phyloP scores from a whole-genome alignment of 1,140 invertebrate genomes.

The Chrysopa pallens region DNA sequence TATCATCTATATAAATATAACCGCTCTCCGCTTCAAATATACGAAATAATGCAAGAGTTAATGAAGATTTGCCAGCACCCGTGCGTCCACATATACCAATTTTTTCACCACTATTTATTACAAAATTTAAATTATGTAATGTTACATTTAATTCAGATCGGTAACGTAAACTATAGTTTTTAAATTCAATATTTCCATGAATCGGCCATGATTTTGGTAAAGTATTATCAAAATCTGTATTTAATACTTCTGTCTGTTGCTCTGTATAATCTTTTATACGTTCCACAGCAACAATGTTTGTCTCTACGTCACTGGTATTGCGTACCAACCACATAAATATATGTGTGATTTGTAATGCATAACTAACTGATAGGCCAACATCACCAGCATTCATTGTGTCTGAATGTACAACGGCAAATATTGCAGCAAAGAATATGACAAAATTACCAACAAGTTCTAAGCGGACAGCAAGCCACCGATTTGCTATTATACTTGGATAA shows the following conservation, averaged over 20 bases:
- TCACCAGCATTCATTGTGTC: slow-evolving; percentile 32
- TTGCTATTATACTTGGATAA: slow-evolving; percentile 1
- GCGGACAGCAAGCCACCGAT: slow-evolving; percentile 32
- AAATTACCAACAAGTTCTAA: slow-evolving; percentile 33
- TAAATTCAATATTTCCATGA: slow-evolving; percentile 45
- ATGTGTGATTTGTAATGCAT: slow-evolving; percentile 52
- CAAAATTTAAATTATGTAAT: slow-evolving; percentile 40
- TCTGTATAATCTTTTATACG: slow-evolving; percentile 56
- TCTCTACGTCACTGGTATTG: slow-evolving; percentile 58
- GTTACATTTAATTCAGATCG: slow-evolving; percentile 39
- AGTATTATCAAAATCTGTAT: slow-evolving; percentile 39
- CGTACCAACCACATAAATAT: slow-evolving; percentile 64
- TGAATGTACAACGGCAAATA: slow-evolving; percentile 30
- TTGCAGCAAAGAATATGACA: slow-evolving; percentile 29
- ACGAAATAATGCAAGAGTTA: slow-evolving; percentile 47
- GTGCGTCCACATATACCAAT: slow-evolving; percentile 39
- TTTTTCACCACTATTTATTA: slow-evolving; percentile 41
- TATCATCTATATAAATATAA: slow-evolving; percentile 48
- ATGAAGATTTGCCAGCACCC: slow-evolving; percentile 51
- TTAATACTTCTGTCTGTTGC: slow-evolving; percentile 45
- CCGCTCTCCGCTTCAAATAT: slow-evolving; percentile 46
- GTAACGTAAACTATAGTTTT: slow-evolving; percentile 46
- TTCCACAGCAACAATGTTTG: slow-evolving; percentile 57
- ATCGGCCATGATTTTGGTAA: slow-evolving; percentile 51
- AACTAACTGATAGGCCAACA: slow-evolving; percentile 55